A percentile compares a stretch with the other conserved stretches of the same genome.
These are phyloP conservation scores for Xenus cinereus DNA, from an alignment of 2,113 vertebrate genomes.

Conservation along the genomic window DNA sequence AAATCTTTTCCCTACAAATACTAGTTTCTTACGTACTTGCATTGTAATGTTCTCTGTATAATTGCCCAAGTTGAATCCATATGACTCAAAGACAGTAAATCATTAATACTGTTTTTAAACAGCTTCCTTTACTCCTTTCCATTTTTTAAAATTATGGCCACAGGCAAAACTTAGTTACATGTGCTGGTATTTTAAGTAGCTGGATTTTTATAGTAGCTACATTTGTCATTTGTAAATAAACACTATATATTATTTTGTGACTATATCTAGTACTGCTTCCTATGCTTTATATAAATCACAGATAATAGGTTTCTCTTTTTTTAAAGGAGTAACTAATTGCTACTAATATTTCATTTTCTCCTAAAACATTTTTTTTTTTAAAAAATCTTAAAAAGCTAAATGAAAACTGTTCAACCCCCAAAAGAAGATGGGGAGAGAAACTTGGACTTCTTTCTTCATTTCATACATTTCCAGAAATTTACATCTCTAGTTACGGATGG, in stretches of 20 bases:
- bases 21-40: background rate
- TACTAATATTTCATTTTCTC: background rate
- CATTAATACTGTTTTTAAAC: background rate
- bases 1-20: background rate
- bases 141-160: background rate
- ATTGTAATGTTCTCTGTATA: background rate
- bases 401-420: accelerated
- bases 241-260: background rate
- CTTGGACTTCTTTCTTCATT: background rate
- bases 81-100: background rate
- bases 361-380: background rate
- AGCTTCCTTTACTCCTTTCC: background rate
- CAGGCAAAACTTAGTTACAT: background rate
- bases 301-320: background rate
- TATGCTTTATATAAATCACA: background rate
- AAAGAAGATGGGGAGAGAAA: background rate
- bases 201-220: background rate
- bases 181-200: background rate
- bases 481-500: background rate
- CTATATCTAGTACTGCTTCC: background rate
- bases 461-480: background rate
- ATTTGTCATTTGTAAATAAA: background rate
- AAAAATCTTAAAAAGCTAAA: background rate
- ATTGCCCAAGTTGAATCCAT: background rate
- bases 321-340: background rate